phyloP scores from a whole-genome alignment of 1,140 invertebrate species.

The Drosophila sturtevanti region DNA sequence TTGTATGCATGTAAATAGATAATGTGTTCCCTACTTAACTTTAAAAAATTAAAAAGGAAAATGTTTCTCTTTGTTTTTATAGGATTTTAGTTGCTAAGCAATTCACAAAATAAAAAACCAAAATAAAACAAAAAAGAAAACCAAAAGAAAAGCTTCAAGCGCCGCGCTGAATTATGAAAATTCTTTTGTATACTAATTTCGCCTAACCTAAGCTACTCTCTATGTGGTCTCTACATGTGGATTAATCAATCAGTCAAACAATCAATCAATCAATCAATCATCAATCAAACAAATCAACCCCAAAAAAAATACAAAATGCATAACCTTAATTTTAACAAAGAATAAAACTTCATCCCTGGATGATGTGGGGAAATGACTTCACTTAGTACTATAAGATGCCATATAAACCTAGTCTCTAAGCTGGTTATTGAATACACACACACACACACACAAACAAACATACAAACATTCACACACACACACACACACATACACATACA shows the following conservation, averaged over 20 bases:
- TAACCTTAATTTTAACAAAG: slow-evolving; percentile 47
- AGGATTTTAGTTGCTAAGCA: slow-evolving; percentile 83
- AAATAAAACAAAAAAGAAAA: slow-evolving; percentile 41
- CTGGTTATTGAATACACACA: neutral
- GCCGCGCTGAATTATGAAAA: slow-evolving; percentile 65
- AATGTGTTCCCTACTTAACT: slow-evolving; percentile 60
- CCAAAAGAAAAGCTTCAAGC: slow-evolving; percentile 70
- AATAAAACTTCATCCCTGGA: neutral
- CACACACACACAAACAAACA: neutral
- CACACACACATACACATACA: too few species aligned
- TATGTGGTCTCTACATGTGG: slow-evolving; percentile 80
- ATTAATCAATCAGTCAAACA: slow-evolving; percentile 44
- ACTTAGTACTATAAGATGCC: neutral
- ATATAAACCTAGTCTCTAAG: neutral
- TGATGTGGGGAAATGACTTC: neutral
- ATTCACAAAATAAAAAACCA: slow-evolving; percentile 36
- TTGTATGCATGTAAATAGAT: slow-evolving; percentile 36
- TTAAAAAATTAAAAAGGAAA: slow-evolving; percentile 28
- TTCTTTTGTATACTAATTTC: slow-evolving; percentile 82
- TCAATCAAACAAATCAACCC: neutral
- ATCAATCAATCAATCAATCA: slow-evolving; percentile 2
- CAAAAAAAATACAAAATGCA: slow-evolving; percentile 24
- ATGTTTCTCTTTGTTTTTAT: slow-evolving; percentile 79
- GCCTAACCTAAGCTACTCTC: slow-evolving; percentile 72
- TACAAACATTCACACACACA: neutral